Evolutionary conservation across 1,140 invertebrate species (phyloP).

Genomic region (Rhagoletis zephyria): DNA sequence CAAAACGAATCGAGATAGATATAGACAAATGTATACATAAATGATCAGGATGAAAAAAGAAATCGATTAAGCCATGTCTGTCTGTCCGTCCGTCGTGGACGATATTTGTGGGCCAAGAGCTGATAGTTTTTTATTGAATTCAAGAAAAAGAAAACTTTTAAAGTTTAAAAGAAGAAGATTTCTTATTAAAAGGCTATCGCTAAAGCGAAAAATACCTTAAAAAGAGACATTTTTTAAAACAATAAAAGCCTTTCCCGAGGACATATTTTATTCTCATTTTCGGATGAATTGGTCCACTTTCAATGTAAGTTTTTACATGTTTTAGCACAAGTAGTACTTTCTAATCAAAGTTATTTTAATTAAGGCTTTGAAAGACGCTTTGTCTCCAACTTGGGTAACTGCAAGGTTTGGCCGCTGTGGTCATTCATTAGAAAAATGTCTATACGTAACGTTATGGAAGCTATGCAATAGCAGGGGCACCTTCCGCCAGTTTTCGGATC

Average conservation of each 20-base stretch:
- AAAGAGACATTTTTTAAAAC: background rate
- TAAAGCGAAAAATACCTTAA: too few species aligned
- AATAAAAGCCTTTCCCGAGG: background rate
- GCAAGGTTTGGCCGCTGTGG: too few species aligned
- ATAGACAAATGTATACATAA: too few species aligned
- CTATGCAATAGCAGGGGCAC: conserved; percentile 5
- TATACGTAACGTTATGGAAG: conserved; percentile 31
- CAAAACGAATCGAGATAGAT: too few species aligned
- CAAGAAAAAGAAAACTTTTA: too few species aligned
- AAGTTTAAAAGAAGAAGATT: background rate
- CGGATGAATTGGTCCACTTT: conserved; percentile 4
- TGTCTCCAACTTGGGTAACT: background rate
- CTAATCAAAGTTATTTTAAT: background rate
- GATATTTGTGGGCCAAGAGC: too few species aligned
- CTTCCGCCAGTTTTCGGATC: background rate
- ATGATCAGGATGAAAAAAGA: too few species aligned
- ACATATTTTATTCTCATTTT: conserved; percentile 44
- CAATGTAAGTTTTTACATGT: background rate
- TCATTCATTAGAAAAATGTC: background rate
- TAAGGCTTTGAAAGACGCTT: background rate
- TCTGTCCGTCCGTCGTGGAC: too few species aligned
- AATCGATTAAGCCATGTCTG: too few species aligned
- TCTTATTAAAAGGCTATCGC: background rate
- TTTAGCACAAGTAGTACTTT: too few species aligned
- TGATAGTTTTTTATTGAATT: background rate